Percentiles rank a stretch among this genome's conserved stretches.
These are phyloP conservation scores for Tenthredo mesomela DNA, from an alignment of 2,888 invertebrate genomes.

Conservation along the genomic window DNA sequence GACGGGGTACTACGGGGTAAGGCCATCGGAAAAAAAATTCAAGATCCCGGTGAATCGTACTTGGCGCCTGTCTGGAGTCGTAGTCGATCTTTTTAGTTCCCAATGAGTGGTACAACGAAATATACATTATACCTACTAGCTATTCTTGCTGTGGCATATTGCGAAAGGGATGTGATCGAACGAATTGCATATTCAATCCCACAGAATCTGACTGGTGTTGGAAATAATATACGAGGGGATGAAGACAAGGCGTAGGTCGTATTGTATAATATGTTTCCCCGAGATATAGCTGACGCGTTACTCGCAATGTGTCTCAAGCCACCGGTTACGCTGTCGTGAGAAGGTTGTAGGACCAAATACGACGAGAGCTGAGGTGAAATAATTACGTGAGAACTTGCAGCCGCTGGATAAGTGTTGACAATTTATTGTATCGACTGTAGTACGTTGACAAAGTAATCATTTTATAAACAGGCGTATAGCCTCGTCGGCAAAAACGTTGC, in stretches of 20 bases:
- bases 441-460: conserved; percentile 5
- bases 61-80: conserved; percentile 19
- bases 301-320: neutral
- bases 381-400: neutral
- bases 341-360: neutral
- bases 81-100: conserved; percentile 11
- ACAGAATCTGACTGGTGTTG: neutral
- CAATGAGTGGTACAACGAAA: neutral
- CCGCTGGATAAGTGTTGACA: neutral
- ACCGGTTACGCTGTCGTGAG: neutral
- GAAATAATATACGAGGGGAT: neutral
- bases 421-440: conserved; percentile 17
- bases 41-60: conserved; percentile 33
- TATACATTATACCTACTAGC: neutral
- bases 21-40: conserved; percentile 24
- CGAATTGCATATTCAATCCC: neutral
- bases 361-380: neutral
- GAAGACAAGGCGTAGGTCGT: neutral
- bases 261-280: neutral
- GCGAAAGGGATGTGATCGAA: neutral
- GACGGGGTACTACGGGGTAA: neutral
- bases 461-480: neutral
- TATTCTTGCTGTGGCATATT: neutral
- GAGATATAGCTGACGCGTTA: neutral
- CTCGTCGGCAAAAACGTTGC: neutral